These are phyloP conservation scores for Sminthopsis crassicaudata DNA, from an alignment of 2,113 vertebrate genomes.

Conservation along the genomic window DNA sequence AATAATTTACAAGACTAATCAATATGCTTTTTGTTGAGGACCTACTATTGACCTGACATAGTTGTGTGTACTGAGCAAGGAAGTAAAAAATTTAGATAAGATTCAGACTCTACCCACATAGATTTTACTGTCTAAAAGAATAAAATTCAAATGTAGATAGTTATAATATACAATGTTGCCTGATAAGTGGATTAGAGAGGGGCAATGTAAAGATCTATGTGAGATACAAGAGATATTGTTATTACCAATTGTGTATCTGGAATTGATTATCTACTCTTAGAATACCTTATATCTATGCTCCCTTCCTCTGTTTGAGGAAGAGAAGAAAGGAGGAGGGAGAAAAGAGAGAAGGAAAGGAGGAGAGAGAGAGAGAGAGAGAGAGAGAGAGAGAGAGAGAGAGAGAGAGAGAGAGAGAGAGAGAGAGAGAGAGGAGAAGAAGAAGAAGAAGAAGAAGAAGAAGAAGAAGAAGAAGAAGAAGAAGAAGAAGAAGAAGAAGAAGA, in stretches of 20 bases:
- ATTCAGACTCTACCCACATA: background rate
- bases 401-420: background rate
- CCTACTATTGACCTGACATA: background rate
- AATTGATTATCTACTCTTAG: background rate
- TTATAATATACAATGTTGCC: background rate
- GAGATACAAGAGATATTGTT: background rate
- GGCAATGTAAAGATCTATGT: background rate
- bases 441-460: no score
- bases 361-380: no score
- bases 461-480: no score
- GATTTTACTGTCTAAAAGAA: background rate
- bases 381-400: no score
- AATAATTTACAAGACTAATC: slow-evolving; percentile 69
- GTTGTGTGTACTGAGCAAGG: background rate
- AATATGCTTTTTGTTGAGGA: slow-evolving; percentile 46
- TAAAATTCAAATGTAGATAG: background rate
- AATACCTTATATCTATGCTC: background rate
- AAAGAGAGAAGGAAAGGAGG: no score
- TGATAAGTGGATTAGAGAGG: background rate
- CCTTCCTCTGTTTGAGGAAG: background rate
- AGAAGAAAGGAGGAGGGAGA: no score
- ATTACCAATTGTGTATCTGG: background rate
- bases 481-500: background rate
- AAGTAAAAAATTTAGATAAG: background rate
- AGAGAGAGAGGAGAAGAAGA: no score